Base-by-base conservation (phyloP, 2,113 vertebrate genomes). In the Rafetus swinhoei region DNA sequence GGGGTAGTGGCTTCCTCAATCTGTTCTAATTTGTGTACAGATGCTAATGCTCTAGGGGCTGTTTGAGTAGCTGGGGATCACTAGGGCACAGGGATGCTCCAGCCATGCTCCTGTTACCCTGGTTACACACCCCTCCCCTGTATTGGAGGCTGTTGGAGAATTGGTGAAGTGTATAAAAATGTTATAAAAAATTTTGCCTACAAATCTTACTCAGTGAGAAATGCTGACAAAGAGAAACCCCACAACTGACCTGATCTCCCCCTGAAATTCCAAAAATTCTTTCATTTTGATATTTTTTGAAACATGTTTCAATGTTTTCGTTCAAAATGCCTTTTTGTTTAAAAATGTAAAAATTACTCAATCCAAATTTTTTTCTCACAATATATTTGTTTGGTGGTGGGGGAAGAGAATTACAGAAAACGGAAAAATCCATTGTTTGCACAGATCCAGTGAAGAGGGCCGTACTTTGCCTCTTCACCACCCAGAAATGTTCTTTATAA, bases 401-500 rank as follows among this genome's bases (percentile, higher is more conserved):
- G 5, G 65, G 14, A 29, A 65, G 62, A 32, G 29, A 15, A 65
- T 32, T 32, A 32, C 62, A 32, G 60, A 69, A n/a, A 69, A n/a
- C 9, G 3, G 32, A 35, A 69, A 60, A 65, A 65, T 35, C 65
- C 7, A n/a, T n/a, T 69, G 16, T 69, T 69, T 69, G 65, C 65
- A 19, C 65, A 35, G 65, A 2, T 35, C 16, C n/a, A 69, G 32
- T 35, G 32, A 69, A 69, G 16, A 69, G 32, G 32, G 65, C 65
- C 19, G 15, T 35, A 19, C 65, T 35, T 9, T 69, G 16, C 32
- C 89, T 94, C 83, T 92, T 84, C 77, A 69, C 16, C 39, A 94
- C 29, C 24, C 80, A 96, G 86, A 80, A 93, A 93, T 88, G 88
- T 87, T 82, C 80, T 90, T 93, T n/a, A 86, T 8, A 81, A 91